Conservation (phyloP, 2,888 invertebrate species). For the Eupsilia transversa region DNA sequence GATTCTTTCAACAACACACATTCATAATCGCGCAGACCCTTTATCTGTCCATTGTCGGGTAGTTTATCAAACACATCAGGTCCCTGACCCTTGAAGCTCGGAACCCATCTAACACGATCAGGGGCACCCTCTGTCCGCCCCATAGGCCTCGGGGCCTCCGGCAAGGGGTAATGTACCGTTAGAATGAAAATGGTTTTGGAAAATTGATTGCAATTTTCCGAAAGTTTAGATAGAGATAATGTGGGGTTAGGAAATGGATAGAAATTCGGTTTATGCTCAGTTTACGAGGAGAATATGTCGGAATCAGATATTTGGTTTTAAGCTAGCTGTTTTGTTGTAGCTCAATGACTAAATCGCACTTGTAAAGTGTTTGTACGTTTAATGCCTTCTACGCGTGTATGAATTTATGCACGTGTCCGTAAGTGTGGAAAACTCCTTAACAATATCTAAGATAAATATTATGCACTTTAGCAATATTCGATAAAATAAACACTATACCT, state of each 20-base stretch:
- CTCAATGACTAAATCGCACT: neutral
- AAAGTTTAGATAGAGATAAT: conserved; percentile 27
- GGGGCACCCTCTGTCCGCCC: conserved; percentile 44
- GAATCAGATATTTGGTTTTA: neutral
- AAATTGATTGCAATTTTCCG: conserved; percentile 57
- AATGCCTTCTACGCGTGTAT: neutral
- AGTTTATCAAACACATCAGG: conserved; percentile 67
- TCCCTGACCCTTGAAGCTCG: conserved; percentile 50
- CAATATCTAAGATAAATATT: conserved; percentile 2
- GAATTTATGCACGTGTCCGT: neutral
- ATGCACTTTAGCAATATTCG: neutral
- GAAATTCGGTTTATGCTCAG: neutral
- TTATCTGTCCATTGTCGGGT: conserved; percentile 59
- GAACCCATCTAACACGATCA: conserved; percentile 51
- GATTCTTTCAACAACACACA: conserved; percentile 32
- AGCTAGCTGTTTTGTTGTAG: neutral
- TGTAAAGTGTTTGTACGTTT: neutral
- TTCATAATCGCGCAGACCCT: conserved; percentile 49
- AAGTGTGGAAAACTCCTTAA: conserved; percentile 12
- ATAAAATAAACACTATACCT: neutral
- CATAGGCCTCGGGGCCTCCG: neutral
- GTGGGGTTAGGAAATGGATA: conserved; percentile 9
- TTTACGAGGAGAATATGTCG: conserved; percentile 7
- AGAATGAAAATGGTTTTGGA: conserved; percentile 35
- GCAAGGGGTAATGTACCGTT: conserved; percentile 46